Conservation (phyloP, 2,888 invertebrate species). For the Agriopis aurantiaria region DNA sequence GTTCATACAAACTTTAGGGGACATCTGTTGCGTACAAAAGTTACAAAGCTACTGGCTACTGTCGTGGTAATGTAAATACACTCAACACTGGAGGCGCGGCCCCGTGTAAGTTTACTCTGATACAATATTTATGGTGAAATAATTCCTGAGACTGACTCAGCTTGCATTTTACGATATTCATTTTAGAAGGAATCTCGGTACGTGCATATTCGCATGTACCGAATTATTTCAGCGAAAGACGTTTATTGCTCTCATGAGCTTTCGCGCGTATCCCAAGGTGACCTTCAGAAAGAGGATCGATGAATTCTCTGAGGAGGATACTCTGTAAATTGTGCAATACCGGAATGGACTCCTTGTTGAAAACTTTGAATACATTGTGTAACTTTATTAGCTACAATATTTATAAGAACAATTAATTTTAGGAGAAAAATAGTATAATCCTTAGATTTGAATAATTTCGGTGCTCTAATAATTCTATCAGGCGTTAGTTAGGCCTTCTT, state of each 20-base stretch:
- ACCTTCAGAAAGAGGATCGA: slow-evolving; percentile 70
- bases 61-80: not conserved
- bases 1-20: not conserved
- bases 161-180: slow-evolving; percentile 17
- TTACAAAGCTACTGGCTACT: slow-evolving; percentile 23
- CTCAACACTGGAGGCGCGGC: not conserved
- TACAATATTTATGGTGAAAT: slow-evolving; percentile 44
- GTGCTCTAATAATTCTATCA: not conserved
- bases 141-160: slow-evolving; percentile 39
- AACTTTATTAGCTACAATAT: no score
- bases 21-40: slow-evolving; percentile 30
- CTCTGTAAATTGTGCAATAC: slow-evolving; percentile 21
- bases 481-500: not conserved
- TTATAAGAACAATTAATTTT: not conserved
- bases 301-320: slow-evolving; percentile 42
- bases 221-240: slow-evolving; percentile 39
- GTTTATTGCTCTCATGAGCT: slow-evolving; percentile 55
- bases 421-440: no score
- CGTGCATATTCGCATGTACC: slow-evolving; percentile 59
- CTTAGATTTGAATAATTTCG: no score
- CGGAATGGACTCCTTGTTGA: not conserved
- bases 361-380: not conserved
- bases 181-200: slow-evolving; percentile 41
- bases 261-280: slow-evolving; percentile 79
- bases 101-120: slow-evolving; percentile 29